Evolutionary conservation across 2,888 invertebrate genomes (phyloP).

Genomic region (Phytoseiulus persimilis): DNA sequence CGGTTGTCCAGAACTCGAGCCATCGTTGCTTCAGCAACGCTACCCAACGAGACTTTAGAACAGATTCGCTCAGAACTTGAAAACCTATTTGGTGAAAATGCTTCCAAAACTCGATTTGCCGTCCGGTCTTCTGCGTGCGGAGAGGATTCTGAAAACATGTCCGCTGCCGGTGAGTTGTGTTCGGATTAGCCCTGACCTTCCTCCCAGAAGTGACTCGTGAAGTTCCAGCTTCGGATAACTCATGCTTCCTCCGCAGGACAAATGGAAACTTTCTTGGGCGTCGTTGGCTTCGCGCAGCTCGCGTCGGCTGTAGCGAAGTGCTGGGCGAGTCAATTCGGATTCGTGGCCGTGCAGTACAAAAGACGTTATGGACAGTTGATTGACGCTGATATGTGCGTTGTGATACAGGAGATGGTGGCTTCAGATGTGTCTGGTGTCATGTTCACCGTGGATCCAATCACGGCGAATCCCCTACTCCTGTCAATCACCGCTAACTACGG

Average conservation of each 20-base stretch:
- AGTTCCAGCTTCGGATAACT: too few relatives aligned
- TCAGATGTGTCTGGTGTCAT: conserved; percentile 59
- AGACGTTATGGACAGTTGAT: conserved; percentile 42
- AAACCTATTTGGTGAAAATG: neutral
- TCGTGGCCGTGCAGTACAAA: conserved; percentile 22
- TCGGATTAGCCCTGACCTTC: too few relatives aligned
- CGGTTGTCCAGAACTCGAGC: neutral
- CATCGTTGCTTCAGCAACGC: neutral
- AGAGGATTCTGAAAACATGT: conserved; percentile 20
- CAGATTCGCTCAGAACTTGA: neutral
- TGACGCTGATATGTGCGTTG: conserved; percentile 7
- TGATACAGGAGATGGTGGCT: neutral
- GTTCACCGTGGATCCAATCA: conserved; percentile 68
- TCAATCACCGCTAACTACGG: conserved; percentile 72
- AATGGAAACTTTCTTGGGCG: neutral
- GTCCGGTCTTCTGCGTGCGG: conserved; percentile 40
- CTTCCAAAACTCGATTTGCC: conserved; percentile 43
- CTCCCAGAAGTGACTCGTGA: too few relatives aligned
- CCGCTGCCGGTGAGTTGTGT: conserved; percentile 7
- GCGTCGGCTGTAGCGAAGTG: conserved; percentile 42
- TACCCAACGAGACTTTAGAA: neutral
- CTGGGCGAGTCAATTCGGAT: neutral
- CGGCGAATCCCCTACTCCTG: conserved; percentile 61
- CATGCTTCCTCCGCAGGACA: neutral
- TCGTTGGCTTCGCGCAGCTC: neutral